A percentile compares a stretch with the other conserved stretches of the same genome.
These are phyloP conservation scores for Carduelis carduelis DNA, from an alignment of 2,797 vertebrate genomes.

Conservation along the genomic window DNA sequence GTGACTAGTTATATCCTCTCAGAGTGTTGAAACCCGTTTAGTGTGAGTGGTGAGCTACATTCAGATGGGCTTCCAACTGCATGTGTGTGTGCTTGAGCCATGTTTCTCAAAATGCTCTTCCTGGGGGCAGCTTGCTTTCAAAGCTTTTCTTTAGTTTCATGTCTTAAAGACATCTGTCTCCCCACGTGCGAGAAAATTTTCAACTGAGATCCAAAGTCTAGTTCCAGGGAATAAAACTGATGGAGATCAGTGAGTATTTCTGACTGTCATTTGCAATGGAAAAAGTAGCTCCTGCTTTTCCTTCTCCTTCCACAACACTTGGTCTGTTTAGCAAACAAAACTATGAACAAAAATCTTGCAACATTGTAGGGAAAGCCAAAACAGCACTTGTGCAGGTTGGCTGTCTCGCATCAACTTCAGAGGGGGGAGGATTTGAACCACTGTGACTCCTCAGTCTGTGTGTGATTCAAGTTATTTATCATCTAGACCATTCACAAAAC, in stretches of 20 bases:
- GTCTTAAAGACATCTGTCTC: neutral
- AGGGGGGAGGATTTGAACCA: neutral
- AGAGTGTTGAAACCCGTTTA: neutral
- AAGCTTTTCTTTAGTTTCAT: neutral
- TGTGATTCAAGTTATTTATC: neutral
- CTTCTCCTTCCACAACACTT: neutral
- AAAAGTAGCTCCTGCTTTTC: neutral
- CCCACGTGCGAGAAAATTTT: neutral
- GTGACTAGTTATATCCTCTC: neutral
- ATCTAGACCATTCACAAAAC: neutral
- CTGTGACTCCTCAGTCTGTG: neutral
- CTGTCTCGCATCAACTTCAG: neutral
- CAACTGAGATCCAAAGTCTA: neutral
- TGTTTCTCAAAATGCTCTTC: neutral
- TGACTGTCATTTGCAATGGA: neutral
- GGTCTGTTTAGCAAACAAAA: neutral
- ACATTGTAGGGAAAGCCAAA: neutral
- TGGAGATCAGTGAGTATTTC: neutral
- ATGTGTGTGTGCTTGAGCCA: neutral
- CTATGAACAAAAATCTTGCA: neutral
- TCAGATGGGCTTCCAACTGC: neutral
- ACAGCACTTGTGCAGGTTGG: neutral
- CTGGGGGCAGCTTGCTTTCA: neutral
- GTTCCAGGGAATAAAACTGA: neutral
- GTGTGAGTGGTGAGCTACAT: fast-evolving